Evolutionary conservation across 2,113 vertebrate species (phyloP), one percentile per base, ranked within the genome.

Genomic region (Sorex araneus): DNA sequence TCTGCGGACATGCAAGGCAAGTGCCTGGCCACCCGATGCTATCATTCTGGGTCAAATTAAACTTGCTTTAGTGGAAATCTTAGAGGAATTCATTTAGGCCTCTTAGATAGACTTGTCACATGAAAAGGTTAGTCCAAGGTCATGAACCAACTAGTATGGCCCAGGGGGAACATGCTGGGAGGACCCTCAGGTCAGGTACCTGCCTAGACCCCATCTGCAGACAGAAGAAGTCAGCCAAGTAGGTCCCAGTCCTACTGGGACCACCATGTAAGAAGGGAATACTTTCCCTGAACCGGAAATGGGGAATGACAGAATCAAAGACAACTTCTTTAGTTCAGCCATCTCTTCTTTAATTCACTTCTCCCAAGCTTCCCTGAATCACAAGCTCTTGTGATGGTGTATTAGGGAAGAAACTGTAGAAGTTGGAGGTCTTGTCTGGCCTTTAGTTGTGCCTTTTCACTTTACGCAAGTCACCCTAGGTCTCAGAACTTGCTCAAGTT

Each of bases 171-270:
- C 6, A n/a, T 71, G 8, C 3, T 4, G 7, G 3, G 15, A 34
- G 40, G 36, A 12, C 2, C 28, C 18, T 34, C 19, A 54, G 28
- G 47, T 30, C 40, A 57, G 16, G 43, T 23, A 25, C 13, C n/a
- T 69, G 66, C 18, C 23, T 5, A 16, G 57, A 81, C 32, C 45
- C n/a, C 43, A 1, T 34, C 47, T 93, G 34, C 67, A 74, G 50
- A 18, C 1, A 27, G 16, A 8, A 10, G 45, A 6, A 0, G 0
- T 74, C 76, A 30, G 21, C n/a, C n/a, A n/a, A n/a, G n/a, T n/a
- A n/a, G n/a, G n/a, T n/a, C n/a, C n/a, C n/a, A 47, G 50, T 30
- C 9, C n/a, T n/a, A 23, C 2, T 34, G 66, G 74, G 40, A 75
- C n/a, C 16, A 40, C 28, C 2, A 28, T 67, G 50, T 25, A 18